Percentiles rank a stretch among this genome's conserved stretches.
Conservation (phyloP, 1,140 invertebrate species). For the Apis laboriosa region DNA sequence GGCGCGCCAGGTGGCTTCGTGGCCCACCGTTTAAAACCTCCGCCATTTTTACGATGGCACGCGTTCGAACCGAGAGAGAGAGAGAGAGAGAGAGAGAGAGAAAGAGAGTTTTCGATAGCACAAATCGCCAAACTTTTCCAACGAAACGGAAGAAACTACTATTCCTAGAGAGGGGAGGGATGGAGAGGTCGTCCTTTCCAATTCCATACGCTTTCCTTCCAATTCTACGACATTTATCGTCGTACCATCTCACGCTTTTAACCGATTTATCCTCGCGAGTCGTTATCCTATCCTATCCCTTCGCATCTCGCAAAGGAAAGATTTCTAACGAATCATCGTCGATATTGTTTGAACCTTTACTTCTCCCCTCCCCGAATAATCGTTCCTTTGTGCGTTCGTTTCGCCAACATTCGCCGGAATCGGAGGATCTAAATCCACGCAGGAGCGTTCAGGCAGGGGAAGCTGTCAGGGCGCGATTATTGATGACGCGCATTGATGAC, state of each 20-base stretch:
- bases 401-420: neutral
- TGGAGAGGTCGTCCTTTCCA: conserved; percentile 5
- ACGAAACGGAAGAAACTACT: conserved; percentile 56
- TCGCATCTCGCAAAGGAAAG: neutral
- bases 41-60: neutral
- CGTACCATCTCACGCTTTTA: neutral
- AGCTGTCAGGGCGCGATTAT: conserved; percentile 76
- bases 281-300: too few species aligned
- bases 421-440: conserved; percentile 46
- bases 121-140: conserved; percentile 70
- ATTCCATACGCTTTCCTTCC: conserved; percentile 34
- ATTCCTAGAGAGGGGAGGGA: neutral
- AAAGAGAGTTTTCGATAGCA: conserved; percentile 52
- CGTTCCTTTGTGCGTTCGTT: neutral
- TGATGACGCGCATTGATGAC: conserved; percentile 73
- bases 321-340: neutral
- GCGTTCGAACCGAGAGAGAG: neutral
- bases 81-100: neutral
- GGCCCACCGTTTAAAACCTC: neutral
- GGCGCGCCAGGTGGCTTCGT: conserved; percentile 51
- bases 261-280: neutral
- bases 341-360: neutral
- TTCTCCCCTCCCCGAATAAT: neutral
- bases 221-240: conserved; percentile 36
- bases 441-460: conserved; percentile 37